Conservation (phyloP, 2,113 vertebrate species). For the Pachyramphus minor region DNA sequence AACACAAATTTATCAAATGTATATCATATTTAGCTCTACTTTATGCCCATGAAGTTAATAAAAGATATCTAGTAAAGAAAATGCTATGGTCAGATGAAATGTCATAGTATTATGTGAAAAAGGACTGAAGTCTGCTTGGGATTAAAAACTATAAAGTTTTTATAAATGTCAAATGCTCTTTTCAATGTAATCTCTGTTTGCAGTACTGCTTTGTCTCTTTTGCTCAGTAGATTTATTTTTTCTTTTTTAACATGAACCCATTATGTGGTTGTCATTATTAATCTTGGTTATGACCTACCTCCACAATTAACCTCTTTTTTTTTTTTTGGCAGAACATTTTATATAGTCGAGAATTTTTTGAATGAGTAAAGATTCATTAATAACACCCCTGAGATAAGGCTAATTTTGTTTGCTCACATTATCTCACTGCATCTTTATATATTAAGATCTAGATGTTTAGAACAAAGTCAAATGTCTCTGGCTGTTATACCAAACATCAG, state of each 20-base stretch:
- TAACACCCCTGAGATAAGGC: neutral
- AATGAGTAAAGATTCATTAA: neutral
- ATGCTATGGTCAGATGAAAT: neutral
- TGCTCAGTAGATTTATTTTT: neutral
- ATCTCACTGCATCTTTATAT: neutral
- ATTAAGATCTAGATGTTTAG: neutral
- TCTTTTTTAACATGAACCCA: neutral
- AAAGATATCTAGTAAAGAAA: neutral
- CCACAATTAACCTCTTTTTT: neutral
- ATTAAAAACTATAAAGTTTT: neutral
- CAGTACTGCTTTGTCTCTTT: neutral
- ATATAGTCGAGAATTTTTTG: neutral
- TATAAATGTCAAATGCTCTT: neutral
- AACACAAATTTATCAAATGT: neutral
- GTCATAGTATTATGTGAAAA: neutral
- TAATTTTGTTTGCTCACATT: neutral
- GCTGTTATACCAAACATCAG: neutral
- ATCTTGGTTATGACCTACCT: neutral
- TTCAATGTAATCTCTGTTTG: neutral
- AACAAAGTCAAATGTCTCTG: neutral
- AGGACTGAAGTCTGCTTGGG: neutral
- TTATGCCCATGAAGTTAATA: neutral
- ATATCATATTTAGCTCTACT: neutral
- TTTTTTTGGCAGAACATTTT: neutral
- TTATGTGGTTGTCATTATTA: neutral